A percentile compares a stretch with the other conserved stretches of the same genome.
Evolutionary conservation across 1,140 invertebrate genomes (phyloP).

Genomic region (Drosophila varians): DNA sequence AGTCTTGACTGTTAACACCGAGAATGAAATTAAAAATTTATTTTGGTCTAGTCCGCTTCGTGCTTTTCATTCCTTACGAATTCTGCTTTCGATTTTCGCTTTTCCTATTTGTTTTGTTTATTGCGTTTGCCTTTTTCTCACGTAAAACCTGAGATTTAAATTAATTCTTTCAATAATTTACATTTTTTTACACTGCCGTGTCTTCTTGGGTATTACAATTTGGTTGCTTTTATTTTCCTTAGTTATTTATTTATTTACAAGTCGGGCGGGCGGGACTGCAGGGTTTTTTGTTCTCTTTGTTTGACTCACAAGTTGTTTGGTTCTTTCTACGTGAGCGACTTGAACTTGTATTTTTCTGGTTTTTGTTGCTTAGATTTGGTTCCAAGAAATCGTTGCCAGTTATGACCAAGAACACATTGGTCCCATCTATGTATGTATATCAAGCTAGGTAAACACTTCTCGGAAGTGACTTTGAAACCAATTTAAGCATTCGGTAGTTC

Average conservation of each 20-base stretch:
- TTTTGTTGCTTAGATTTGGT: slow-evolving; percentile 20
- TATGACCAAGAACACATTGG: slow-evolving; percentile 44
- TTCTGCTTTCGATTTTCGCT: slow-evolving; percentile 22
- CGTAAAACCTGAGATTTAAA: slow-evolving; percentile 79
- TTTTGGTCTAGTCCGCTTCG: slow-evolving; percentile 20
- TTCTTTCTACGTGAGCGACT: slow-evolving; percentile 30
- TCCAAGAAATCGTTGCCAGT: slow-evolving; percentile 46
- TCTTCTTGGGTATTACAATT: slow-evolving; percentile 14
- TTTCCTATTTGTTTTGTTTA: slow-evolving; percentile 47
- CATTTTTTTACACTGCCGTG: slow-evolving; percentile 45
- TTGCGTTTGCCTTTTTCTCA: slow-evolving; percentile 60
- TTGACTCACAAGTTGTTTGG: slow-evolving; percentile 51
- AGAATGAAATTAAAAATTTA: slow-evolving; percentile 44
- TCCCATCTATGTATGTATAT: slow-evolving; percentile 12
- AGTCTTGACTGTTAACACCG: slow-evolving; percentile 20
- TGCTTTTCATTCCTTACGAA: background rate
- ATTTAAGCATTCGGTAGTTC: slow-evolving; percentile 57
- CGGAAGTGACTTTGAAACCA: slow-evolving; percentile 63
- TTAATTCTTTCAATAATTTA: slow-evolving; percentile 80
- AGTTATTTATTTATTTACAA: slow-evolving; percentile 68
- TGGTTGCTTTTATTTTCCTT: slow-evolving; percentile 47
- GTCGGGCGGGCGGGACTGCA: slow-evolving; percentile 35
- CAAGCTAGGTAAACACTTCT: slow-evolving; percentile 57
- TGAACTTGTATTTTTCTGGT: slow-evolving; percentile 21
- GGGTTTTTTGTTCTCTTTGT: slow-evolving; percentile 38